Percentiles rank a stretch among this genome's conserved stretches.
These are phyloP conservation scores for Melanocharis versteri DNA, from an alignment of 2,113 vertebrate genomes.

Conservation along the genomic window DNA sequence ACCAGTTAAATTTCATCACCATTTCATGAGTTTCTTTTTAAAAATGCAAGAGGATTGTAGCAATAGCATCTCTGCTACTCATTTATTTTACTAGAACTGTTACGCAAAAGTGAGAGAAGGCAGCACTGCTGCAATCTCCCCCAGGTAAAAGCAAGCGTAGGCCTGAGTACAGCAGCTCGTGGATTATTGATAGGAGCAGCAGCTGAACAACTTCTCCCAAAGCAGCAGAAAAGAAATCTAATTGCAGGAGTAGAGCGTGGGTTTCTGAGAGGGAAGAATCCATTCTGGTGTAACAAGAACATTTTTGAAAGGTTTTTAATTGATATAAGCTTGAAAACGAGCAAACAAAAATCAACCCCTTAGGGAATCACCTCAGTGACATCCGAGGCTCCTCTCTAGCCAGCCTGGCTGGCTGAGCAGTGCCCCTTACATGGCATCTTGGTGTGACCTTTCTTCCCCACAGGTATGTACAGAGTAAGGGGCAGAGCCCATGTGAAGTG, in stretches of 20 bases:
- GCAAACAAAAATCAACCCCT: neutral
- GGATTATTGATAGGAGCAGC: constrained; percentile 46
- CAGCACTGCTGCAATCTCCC: neutral
- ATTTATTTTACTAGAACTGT: neutral
- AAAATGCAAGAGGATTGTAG: neutral
- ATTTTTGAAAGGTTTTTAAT: neutral
- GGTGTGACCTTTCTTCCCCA: neutral
- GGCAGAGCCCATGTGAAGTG: accelerated
- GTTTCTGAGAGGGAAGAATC: neutral
- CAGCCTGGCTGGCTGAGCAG: neutral
- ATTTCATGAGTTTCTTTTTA: neutral
- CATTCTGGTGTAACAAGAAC: neutral
- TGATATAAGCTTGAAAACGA: neutral
- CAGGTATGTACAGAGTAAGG: neutral
- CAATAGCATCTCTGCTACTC: neutral
- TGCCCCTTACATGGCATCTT: accelerated
- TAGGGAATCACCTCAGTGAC: neutral
- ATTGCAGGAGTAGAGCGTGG: neutral
- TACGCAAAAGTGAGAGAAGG: neutral
- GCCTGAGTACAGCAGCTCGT: neutral
- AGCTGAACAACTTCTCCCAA: constrained; percentile 9
- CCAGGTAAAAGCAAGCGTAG: neutral
- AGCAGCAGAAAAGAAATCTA: neutral
- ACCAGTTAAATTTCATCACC: neutral
- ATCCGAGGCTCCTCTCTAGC: neutral